Conservation (phyloP, 2,888 invertebrate genomes). For the Rhodophaea formosa region DNA sequence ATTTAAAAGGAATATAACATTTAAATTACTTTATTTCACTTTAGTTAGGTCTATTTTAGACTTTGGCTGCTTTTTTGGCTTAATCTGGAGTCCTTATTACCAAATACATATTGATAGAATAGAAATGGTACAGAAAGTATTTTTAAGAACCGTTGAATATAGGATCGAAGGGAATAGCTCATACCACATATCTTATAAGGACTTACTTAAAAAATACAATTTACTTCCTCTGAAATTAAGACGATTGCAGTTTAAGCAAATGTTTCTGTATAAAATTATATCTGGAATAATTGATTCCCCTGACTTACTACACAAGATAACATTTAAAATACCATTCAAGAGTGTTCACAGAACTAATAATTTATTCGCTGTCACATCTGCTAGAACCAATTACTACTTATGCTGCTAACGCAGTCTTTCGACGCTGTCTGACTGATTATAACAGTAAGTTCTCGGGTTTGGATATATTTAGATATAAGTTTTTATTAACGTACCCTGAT, state of each 20-base stretch:
- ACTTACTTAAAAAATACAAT: neutral
- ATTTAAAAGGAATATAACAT: neutral
- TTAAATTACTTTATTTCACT: slow-evolving; percentile 8
- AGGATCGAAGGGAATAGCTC: neutral
- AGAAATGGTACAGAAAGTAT: slow-evolving; percentile 1
- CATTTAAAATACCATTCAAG: no score
- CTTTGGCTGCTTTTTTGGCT: neutral
- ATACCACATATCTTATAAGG: neutral
- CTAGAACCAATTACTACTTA: no score
- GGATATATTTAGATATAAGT: no score
- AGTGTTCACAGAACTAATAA: no score
- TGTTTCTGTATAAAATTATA: neutral
- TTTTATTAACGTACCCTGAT: no score
- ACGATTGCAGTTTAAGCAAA: neutral
- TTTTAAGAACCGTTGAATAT: neutral
- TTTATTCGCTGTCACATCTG: no score
- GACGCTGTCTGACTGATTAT: no score
- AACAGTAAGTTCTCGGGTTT: no score
- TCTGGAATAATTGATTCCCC: neutral
- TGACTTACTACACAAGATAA: no score
- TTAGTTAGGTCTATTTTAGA: slow-evolving; percentile 13
- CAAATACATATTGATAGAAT: neutral
- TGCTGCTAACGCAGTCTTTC: no score
- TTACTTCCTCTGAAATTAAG: no score
- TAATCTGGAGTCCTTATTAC: slow-evolving; percentile 9